Percentiles rank a stretch among this genome's conserved stretches.
Evolutionary conservation across 2,113 vertebrate genomes (phyloP).

Genomic region (Nannobrachium achirus): DNA sequence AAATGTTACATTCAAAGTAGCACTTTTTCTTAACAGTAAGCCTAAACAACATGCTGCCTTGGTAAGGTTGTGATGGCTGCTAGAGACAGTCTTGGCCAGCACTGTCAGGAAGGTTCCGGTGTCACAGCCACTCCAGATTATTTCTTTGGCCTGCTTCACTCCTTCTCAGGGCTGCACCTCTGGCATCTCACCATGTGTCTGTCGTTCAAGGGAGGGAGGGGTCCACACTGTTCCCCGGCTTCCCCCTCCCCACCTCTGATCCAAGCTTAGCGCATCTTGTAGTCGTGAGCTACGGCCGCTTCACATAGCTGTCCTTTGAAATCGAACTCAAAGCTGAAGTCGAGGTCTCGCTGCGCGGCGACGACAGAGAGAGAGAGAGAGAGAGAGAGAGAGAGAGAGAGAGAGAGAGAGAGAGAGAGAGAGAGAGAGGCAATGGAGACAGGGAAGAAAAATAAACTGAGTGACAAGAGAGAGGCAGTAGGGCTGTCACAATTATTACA

Average conservation of each 20-base stretch:
- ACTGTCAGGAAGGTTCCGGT: neutral
- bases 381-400: neutral
- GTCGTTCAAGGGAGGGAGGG: conserved; percentile 13
- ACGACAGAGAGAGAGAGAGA: conserved; percentile 22
- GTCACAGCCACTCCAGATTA: conserved; percentile 7
- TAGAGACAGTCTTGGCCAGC: neutral
- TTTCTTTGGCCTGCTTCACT: conserved; percentile 21
- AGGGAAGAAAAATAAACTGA: neutral
- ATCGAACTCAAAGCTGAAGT: conserved; percentile 97
- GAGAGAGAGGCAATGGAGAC: neutral
- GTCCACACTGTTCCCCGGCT: conserved; percentile 42
- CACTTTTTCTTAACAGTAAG: conserved; percentile 58
- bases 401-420: neutral
- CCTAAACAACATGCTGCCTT: conserved; percentile 34
- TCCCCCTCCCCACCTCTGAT: conserved; percentile 14
- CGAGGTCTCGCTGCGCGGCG: conserved; percentile 89
- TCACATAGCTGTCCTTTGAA: conserved; percentile 98
- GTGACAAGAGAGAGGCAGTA: neutral
- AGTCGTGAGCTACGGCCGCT: conserved; percentile 94
- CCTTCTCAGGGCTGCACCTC: neutral
- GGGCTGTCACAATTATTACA: neutral
- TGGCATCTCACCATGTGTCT: conserved; percentile 8
- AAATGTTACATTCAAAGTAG: conserved; percentile 69
- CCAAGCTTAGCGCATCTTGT: conserved; percentile 92
- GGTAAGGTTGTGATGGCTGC: conserved; percentile 19